phyloP scores from a whole-genome alignment of 2,797 vertebrate genomes.

The Limnodromus scolopaceus region DNA sequence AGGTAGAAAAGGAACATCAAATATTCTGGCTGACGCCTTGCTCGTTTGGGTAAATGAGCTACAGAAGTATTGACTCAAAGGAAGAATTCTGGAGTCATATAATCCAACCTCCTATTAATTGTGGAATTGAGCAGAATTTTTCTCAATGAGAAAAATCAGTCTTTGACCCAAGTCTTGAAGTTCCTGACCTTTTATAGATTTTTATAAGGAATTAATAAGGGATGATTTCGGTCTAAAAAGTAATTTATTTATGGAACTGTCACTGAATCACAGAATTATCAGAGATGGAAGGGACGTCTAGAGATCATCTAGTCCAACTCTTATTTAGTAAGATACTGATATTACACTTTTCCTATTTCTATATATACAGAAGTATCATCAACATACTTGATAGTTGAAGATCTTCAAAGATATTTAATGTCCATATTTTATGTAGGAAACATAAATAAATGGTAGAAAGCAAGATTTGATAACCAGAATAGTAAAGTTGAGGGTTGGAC shows the following conservation, averaged over 20 bases:
- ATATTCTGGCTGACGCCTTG: background rate
- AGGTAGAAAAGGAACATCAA: background rate
- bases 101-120: background rate
- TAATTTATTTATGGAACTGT: background rate
- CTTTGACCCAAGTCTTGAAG: rapidly evolving
- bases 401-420: background rate
- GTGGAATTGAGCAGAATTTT: background rate
- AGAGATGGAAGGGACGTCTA: too few relatives aligned
- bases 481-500: background rate
- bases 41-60: background rate
- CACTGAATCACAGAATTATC: too few relatives aligned
- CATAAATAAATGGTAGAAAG: background rate
- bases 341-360: background rate
- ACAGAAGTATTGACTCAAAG: background rate
- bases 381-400: background rate
- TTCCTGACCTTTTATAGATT: background rate
- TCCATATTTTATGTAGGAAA: rapidly evolving
- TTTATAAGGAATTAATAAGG: background rate
- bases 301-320: too few relatives aligned
- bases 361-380: background rate
- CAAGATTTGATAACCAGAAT: background rate
- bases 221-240: background rate
- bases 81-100: background rate
- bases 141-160: background rate
- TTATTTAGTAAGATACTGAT: background rate